Evolutionary conservation across 1,140 invertebrate genomes (phyloP).

Genomic region (Dinothrombium tinctorium): DNA sequence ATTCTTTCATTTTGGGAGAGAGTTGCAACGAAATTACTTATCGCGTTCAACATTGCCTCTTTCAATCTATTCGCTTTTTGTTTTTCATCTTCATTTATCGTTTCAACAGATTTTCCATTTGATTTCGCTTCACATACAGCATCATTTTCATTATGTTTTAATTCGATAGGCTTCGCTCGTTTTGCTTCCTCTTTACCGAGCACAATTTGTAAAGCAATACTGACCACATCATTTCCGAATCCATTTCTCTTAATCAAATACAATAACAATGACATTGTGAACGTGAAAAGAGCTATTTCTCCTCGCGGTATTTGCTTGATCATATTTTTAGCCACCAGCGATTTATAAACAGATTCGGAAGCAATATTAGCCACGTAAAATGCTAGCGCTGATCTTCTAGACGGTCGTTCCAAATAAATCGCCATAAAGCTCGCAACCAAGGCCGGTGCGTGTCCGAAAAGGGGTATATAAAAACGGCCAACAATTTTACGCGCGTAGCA

Average conservation of each 20-base stretch:
- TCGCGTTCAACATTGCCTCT: too few relatives aligned
- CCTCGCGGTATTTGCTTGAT: conserved; percentile 34
- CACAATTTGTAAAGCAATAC: conserved; percentile 6
- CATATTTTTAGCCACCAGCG: conserved; percentile 23
- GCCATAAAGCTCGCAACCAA: conserved; percentile 6
- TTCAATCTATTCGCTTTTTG: too few relatives aligned
- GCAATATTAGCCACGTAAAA: conserved; percentile 55
- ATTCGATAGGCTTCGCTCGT: background rate
- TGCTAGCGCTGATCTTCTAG: conserved; percentile 38
- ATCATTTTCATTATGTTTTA: background rate
- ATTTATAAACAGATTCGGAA: conserved; percentile 11
- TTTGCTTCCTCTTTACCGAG: conserved; percentile 5
- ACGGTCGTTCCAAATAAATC: conserved; percentile 37
- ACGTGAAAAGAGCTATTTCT: conserved; percentile 22
- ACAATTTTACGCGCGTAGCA: background rate
- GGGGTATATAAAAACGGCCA: background rate
- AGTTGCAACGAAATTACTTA: too few relatives aligned
- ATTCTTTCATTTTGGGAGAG: background rate
- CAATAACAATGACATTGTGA: conserved; percentile 1
- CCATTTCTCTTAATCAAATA: conserved; percentile 9
- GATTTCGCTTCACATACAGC: background rate
- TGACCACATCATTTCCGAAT: conserved; percentile 6
- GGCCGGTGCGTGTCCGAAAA: background rate
- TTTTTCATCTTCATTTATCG: too few relatives aligned
- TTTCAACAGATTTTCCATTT: background rate